Evolutionary conservation across 1,140 invertebrate genomes (phyloP).

Genomic region (Nasonia longicornis): DNA sequence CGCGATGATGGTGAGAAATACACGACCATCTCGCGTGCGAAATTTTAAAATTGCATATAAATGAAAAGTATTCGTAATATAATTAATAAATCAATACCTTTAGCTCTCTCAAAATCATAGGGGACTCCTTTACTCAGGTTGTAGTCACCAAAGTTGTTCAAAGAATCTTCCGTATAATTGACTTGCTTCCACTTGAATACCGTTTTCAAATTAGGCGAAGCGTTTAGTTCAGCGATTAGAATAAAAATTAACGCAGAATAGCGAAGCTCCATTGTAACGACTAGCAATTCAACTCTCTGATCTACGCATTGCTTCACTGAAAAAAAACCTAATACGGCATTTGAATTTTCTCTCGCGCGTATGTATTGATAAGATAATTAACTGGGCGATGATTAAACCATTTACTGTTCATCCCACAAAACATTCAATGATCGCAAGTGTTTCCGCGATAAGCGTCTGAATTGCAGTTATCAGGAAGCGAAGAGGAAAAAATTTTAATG

Average conservation of each 20-base stretch:
- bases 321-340: too few species aligned
- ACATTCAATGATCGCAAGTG: not conserved
- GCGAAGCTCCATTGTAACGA: not conserved
- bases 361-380: not conserved
- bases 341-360: too few species aligned
- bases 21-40: slow-evolving; percentile 1
- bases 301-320: not conserved
- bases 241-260: not conserved
- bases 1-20: not conserved
- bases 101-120: slow-evolving; percentile 1
- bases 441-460: not conserved
- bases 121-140: not conserved
- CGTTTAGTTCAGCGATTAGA: not conserved
- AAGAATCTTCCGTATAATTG: not conserved
- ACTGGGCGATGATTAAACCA: not conserved
- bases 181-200: slow-evolving; percentile 8
- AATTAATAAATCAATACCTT: not conserved
- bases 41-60: too few species aligned
- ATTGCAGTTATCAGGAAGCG: not conserved
- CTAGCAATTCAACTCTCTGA: not conserved
- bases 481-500: not conserved
- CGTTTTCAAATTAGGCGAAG: not conserved
- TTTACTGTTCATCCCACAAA: not conserved
- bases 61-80: too few species aligned
- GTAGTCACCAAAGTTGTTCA: not conserved